These are phyloP conservation scores for Atractosteus spatula DNA, from an alignment of 2,113 vertebrate genomes.

Conservation along the genomic window DNA sequence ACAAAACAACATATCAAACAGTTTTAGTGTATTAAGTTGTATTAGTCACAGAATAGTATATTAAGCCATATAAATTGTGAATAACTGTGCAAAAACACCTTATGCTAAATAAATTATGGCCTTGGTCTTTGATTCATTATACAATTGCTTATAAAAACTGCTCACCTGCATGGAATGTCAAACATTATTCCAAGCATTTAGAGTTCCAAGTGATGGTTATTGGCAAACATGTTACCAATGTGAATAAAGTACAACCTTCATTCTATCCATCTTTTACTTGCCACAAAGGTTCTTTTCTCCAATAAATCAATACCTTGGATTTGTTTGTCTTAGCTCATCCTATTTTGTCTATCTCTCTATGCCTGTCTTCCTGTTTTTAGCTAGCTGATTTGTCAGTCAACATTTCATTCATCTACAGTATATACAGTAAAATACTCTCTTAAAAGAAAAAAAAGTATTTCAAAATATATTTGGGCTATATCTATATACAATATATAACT, in stretches of 20 bases:
- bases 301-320: conserved; percentile 64
- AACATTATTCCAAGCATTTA: conserved; percentile 57
- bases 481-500: too few relatives aligned
- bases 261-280: conserved; percentile 64
- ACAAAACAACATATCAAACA: background rate
- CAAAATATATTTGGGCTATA: too few relatives aligned
- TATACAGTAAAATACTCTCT: too few relatives aligned
- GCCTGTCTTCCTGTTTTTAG: background rate
- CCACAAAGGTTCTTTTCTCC: conserved; percentile 61
- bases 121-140: too few relatives aligned
- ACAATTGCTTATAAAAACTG: background rate
- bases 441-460: too few relatives aligned
- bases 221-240: conserved; percentile 69
- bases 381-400: background rate
- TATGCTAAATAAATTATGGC: too few relatives aligned
- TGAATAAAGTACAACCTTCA: conserved; percentile 69
- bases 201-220: conserved; percentile 63
- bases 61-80: background rate
- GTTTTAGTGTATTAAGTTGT: background rate
- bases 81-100: background rate
- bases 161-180: conserved; percentile 50
- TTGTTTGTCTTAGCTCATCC: conserved; percentile 58
- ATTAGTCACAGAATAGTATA: background rate
- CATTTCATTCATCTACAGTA: background rate
- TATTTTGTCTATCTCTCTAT: conserved; percentile 33